Base-by-base conservation (phyloP, 2,888 invertebrate species). In the Fragum sueziense region DNA sequence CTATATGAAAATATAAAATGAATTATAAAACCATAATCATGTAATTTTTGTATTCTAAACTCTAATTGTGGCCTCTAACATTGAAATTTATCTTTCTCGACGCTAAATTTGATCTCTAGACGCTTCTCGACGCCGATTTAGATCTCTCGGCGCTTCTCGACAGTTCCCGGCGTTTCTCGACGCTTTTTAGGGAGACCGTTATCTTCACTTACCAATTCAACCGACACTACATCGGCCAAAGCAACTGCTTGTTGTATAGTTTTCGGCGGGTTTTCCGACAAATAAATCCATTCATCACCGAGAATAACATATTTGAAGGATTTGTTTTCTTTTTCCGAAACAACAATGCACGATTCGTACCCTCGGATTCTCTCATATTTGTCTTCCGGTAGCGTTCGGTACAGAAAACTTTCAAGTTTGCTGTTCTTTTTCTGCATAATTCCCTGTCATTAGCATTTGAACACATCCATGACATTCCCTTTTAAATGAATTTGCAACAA, bases 241-340 rank as follows among this genome's bases (percentile, higher is more conserved):
- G 88, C 87, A 20, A 92, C 90, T n/a, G 86, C 88, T 47, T 88
- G 86, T 31, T 88, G 87, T 17, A 92, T 80, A 33, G 89, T 88
- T 80, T 91, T 91, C 0, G 93, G 93, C 7, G 93, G 92, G 76
- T 92, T 92, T 82, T 93, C 93, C 34, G 92, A 91, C 73, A 93
- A 80, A 80, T 91, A 93, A 29, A 93, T 87, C 86, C 90, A 91
- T 73, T 93, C 91, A 76, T 92, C 92, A 34, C 89, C 90, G 22
- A 93, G 82, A 31, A 93, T 84, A 17, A 91, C 90, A 80, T 89
- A 92, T 78, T 92, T 92, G 83, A 92, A 93, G 0, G 91, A 88
- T 74, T 92, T 92, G 74, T 92, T 90, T 70, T 92, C 92, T 68
- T 88, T 90, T 72, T 91, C 91, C n/a, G 91, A 91, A 20, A 91